These are phyloP conservation scores for Ochlodes sylvanus DNA, from an alignment of 2,888 invertebrate species.

Conservation along the genomic window DNA sequence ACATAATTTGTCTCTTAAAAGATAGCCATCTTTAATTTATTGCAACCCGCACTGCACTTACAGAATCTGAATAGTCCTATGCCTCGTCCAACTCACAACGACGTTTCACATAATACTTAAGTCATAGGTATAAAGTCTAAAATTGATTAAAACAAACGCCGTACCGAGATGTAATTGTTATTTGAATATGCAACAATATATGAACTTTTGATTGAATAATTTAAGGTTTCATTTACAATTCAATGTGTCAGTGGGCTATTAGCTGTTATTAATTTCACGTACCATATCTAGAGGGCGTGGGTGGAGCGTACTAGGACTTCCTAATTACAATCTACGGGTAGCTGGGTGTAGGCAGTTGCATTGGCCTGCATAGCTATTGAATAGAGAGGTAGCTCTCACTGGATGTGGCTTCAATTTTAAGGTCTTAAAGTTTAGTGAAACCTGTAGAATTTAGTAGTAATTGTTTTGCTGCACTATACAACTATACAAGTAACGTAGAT, in stretches of 20 bases:
- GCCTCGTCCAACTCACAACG: slow-evolving; percentile 14
- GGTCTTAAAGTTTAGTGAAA: background rate
- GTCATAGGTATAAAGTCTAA: background rate
- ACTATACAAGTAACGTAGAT: too few species aligned
- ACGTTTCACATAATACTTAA: background rate
- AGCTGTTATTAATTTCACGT: slow-evolving; percentile 72
- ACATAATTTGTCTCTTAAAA: slow-evolving; percentile 39
- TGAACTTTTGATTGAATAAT: slow-evolving; percentile 36
- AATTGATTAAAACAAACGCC: background rate
- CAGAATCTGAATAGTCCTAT: slow-evolving; percentile 31
- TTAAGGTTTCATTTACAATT: slow-evolving; percentile 35
- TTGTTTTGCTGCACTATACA: background rate
- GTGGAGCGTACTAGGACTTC: slow-evolving; percentile 60
- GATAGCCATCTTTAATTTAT: slow-evolving; percentile 39
- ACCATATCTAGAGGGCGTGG: slow-evolving; percentile 66
- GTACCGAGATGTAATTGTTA: background rate
- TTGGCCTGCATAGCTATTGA: slow-evolving; percentile 64
- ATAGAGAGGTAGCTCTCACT: slow-evolving; percentile 13
- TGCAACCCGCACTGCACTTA: slow-evolving; percentile 26
- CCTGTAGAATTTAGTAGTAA: background rate
- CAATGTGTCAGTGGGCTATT: slow-evolving; percentile 47
- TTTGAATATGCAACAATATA: slow-evolving; percentile 50
- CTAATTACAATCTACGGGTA: slow-evolving; percentile 68
- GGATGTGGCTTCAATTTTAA: slow-evolving; percentile 6
- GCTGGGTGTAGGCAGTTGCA: slow-evolving; percentile 65